Evolutionary conservation across 2,888 invertebrate genomes (phyloP).

Genomic region (Acanthopleura granulata): DNA sequence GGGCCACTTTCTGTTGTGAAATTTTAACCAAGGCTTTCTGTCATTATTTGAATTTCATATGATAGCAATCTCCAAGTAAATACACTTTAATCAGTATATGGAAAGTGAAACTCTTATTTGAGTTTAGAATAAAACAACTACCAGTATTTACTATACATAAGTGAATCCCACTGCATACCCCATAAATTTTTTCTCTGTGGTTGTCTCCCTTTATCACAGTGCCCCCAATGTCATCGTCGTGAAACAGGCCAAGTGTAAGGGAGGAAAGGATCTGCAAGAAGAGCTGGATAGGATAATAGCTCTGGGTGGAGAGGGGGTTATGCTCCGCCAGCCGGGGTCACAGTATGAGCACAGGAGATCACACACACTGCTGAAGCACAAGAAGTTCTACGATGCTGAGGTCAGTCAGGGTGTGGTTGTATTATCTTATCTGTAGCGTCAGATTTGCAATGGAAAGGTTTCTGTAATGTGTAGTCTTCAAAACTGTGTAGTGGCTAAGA

Average conservation of each 20-base stretch:
- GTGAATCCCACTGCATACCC: too few relatives aligned
- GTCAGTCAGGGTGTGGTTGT: slow-evolving; percentile 32
- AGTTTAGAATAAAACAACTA: neutral
- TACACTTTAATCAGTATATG: too few relatives aligned
- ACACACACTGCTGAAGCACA: slow-evolving; percentile 61
- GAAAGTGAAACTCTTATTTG: slow-evolving; percentile 11
- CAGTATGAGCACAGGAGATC: slow-evolving; percentile 57
- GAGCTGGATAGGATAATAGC: slow-evolving; percentile 55
- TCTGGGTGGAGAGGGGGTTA: slow-evolving; percentile 63
- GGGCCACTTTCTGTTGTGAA: too few relatives aligned
- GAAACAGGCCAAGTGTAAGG: slow-evolving; percentile 57
- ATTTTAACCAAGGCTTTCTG: too few relatives aligned
- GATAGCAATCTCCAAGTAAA: too few relatives aligned
- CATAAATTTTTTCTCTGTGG: too few relatives aligned
- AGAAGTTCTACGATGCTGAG: slow-evolving; percentile 67
- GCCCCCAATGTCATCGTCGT: slow-evolving; percentile 46
- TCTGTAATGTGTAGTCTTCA: too few relatives aligned
- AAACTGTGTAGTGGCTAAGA: too few relatives aligned
- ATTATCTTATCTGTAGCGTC: too few relatives aligned
- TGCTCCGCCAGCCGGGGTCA: slow-evolving; percentile 64
- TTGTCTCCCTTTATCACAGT: neutral
- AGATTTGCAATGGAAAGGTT: too few relatives aligned
- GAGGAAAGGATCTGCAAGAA: slow-evolving; percentile 51
- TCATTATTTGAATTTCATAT: too few relatives aligned
- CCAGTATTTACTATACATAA: too few relatives aligned